phyloP scores from a whole-genome alignment of 2,113 vertebrate genomes.

The Euleptes europaea region DNA sequence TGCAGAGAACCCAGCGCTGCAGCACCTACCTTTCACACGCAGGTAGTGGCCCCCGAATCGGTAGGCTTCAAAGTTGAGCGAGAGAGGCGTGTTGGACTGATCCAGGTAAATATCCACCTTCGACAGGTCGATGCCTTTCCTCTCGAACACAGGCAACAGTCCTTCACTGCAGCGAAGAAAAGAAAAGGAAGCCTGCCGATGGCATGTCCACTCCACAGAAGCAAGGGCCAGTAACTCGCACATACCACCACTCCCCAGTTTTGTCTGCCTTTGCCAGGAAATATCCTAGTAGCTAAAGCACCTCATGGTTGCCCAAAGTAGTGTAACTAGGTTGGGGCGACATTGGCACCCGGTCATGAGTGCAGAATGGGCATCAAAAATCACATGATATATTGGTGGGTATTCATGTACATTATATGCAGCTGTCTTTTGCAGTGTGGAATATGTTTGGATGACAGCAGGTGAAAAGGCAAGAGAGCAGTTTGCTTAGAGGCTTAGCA shows the following conservation, averaged over 20 bases:
- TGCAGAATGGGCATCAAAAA: not conserved
- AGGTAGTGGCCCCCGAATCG: constrained; percentile 94
- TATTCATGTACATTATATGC: not conserved
- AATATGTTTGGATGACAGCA: not conserved
- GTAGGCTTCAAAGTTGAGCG: constrained; percentile 91
- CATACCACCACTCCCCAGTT: too few relatives aligned
- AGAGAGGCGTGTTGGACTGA: constrained; percentile 94
- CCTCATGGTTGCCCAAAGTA: not conserved
- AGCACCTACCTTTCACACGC: constrained; percentile 94
- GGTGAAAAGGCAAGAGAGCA: not conserved
- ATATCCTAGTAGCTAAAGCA: not conserved
- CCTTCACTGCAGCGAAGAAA: constrained; percentile 80
- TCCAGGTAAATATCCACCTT: constrained; percentile 92
- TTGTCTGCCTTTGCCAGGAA: not conserved
- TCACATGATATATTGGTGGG: not conserved
- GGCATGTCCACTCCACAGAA: accelerated
- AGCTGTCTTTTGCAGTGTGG: not conserved
- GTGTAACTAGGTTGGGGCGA: not conserved
- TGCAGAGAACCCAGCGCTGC: accelerated
- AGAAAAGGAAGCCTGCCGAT: accelerated
- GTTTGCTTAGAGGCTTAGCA: not conserved
- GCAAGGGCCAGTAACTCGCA: too few relatives aligned
- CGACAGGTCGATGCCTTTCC: constrained; percentile 85
- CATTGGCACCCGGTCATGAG: not conserved
- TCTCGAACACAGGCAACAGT: constrained; percentile 89